A percentile compares a stretch with the other conserved stretches of the same genome.
These are phyloP conservation scores for Lithophane ornitopus DNA, from an alignment of 2,888 invertebrate genomes.

Conservation along the genomic window DNA sequence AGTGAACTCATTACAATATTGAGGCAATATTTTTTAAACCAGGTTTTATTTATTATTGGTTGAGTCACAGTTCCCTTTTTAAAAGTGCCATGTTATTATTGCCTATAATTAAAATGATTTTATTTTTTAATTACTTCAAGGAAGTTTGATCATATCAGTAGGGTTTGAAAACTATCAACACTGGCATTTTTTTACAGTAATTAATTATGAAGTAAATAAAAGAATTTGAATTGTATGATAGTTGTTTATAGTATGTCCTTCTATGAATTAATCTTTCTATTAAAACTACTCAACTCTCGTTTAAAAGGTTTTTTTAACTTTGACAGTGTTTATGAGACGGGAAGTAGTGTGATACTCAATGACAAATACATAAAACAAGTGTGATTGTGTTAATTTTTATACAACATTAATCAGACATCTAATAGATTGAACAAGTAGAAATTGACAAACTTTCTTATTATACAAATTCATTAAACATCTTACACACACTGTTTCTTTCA, in stretches of 20 bases:
- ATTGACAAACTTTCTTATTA: conserved; percentile 24
- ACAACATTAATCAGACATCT: not conserved
- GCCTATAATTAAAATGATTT: not conserved
- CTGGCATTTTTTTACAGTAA: not conserved
- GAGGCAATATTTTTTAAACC: conserved; percentile 17
- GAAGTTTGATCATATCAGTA: conserved; percentile 5
- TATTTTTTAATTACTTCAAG: not conserved
- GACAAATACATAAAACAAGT: not conserved
- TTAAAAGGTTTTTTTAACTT: not conserved
- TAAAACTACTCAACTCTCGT: not conserved
- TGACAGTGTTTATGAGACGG: not conserved
- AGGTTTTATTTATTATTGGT: not conserved
- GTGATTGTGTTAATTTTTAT: not conserved
- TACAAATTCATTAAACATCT: conserved; percentile 37
- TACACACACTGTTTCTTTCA: not conserved
- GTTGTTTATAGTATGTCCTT: not conserved
- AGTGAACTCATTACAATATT: conserved; percentile 38
- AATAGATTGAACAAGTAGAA: conserved; percentile 2
- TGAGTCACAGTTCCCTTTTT: conserved; percentile 28
- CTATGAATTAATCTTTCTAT: not conserved
- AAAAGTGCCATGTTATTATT: not conserved
- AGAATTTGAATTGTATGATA: not conserved
- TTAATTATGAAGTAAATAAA: not conserved
- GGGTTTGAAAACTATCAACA: not conserved
- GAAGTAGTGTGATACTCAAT: not conserved